A percentile compares a stretch with the other conserved stretches of the same genome.
These are phyloP conservation scores for Zosterops pallidus DNA, from an alignment of 2,113 vertebrate species.

Conservation along the genomic window DNA sequence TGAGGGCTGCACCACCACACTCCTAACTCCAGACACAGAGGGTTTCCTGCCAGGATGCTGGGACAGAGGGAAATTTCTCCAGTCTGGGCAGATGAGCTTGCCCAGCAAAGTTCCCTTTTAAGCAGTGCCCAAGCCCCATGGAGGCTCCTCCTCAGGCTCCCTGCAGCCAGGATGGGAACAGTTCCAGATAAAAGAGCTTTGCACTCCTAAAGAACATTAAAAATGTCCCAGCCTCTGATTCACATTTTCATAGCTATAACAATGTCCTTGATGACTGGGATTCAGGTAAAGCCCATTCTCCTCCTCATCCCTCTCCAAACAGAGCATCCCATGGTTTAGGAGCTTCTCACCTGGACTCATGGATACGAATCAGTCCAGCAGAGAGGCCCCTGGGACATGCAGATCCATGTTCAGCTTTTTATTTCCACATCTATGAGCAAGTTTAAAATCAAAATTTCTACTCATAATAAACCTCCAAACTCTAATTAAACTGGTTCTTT, in stretches of 20 bases:
- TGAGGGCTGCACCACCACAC: neutral
- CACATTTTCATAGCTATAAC: neutral
- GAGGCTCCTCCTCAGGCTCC: neutral
- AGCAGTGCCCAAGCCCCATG: accelerated
- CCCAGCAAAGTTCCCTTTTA: neutral
- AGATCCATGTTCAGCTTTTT: neutral
- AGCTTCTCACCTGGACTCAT: neutral
- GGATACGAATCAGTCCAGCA: accelerated
- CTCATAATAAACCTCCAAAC: neutral
- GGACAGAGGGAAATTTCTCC: neutral
- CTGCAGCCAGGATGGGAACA: neutral
- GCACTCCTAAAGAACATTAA: neutral
- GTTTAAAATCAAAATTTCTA: neutral
- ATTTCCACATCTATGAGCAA: neutral
- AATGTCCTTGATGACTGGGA: accelerated
- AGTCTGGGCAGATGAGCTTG: neutral
- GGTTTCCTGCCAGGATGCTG: neutral
- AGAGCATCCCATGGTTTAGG: neutral
- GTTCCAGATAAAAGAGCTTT: neutral
- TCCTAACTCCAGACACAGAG: neutral
- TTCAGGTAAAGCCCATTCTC: neutral
- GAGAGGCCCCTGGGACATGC: neutral
- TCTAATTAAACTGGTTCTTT: neutral
- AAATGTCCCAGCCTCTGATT: neutral
- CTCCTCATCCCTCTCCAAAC: neutral